These are phyloP conservation scores for Brachyalestes nurse DNA, from an alignment of 2,797 vertebrate species.

Conservation along the genomic window DNA sequence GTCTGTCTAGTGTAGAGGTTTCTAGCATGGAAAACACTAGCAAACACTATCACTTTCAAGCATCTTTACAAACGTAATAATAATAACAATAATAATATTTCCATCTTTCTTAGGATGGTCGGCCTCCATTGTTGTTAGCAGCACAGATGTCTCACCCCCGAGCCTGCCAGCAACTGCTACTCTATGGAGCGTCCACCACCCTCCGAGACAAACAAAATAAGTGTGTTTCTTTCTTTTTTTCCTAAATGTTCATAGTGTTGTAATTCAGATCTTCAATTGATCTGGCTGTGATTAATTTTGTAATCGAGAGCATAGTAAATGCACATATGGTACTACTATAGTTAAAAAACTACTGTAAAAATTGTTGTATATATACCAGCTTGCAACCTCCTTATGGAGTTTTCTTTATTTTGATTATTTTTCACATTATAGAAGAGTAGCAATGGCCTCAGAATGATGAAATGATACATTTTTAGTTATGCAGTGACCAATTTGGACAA, in stretches of 20 bases:
- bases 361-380: no score
- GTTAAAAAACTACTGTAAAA: no score
- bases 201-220: conserved; percentile 86
- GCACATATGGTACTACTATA: no score
- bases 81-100: neutral
- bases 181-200: conserved; percentile 79
- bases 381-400: no score
- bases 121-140: conserved; percentile 82
- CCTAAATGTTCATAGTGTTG: neutral
- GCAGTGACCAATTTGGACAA: no score
- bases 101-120: conserved; percentile 75
- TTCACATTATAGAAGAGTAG: no score
- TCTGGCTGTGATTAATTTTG: neutral
- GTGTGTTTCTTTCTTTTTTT: conserved; percentile 59
- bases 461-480: no score
- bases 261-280: neutral
- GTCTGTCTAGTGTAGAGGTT: neutral
- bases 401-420: no score
- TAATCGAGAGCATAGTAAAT: no score
- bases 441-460: no score
- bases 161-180: conserved; percentile 82
- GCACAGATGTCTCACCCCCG: conserved; percentile 84
- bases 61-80: neutral
- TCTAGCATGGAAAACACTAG: no score
- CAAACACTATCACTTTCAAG: neutral